Conservation (phyloP, 2,113 vertebrate species). For the Anser brachyrhynchus region DNA sequence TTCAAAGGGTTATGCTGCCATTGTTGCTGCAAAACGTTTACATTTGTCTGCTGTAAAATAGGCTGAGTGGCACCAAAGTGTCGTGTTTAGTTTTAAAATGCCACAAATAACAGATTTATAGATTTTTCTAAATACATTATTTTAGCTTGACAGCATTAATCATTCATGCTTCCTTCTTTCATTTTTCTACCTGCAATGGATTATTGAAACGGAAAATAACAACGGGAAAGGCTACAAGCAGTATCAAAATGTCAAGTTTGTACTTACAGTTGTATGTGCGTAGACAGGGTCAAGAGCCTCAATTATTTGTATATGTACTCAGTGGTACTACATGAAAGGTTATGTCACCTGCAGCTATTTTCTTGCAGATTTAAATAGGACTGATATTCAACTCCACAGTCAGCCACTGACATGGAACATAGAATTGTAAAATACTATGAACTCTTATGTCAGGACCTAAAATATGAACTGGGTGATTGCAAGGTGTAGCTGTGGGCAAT, state of each 20-base stretch:
- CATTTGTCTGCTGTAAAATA: slow-evolving; percentile 78
- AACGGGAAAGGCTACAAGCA: slow-evolving; percentile 89
- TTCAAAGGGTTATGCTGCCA: slow-evolving; percentile 32
- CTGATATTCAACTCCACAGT: slow-evolving; percentile 81
- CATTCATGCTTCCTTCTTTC: slow-evolving; percentile 95
- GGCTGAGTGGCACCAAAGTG: slow-evolving; percentile 73
- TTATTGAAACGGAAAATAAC: slow-evolving; percentile 99
- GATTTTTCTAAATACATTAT: slow-evolving; percentile 96
- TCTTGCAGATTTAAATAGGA: slow-evolving; percentile 88
- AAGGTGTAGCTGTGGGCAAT: slow-evolving; percentile 81
- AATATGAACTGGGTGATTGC: slow-evolving; percentile 81
- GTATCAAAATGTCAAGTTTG: slow-evolving; percentile 99
- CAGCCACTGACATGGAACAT: slow-evolving; percentile 88
- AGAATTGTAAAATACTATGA: slow-evolving; percentile 79
- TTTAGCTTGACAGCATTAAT: slow-evolving; percentile 99
- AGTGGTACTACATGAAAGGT: slow-evolving; percentile 93
- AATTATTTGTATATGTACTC: slow-evolving; percentile 99
- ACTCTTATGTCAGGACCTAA: slow-evolving; percentile 82
- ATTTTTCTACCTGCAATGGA: slow-evolving; percentile 93
- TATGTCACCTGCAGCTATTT: slow-evolving; percentile 98
- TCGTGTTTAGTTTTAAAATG: slow-evolving; percentile 90
- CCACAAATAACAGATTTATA: slow-evolving; percentile 98
- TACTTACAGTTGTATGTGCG: slow-evolving; percentile 96
- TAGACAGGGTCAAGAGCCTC: slow-evolving; percentile 99
- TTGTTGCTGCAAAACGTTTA: slow-evolving; percentile 49